A percentile compares a stretch with the other conserved stretches of the same genome.
These are phyloP conservation scores for Notarius quadriscutis DNA, from an alignment of 2,113 vertebrate species.

Conservation along the genomic window DNA sequence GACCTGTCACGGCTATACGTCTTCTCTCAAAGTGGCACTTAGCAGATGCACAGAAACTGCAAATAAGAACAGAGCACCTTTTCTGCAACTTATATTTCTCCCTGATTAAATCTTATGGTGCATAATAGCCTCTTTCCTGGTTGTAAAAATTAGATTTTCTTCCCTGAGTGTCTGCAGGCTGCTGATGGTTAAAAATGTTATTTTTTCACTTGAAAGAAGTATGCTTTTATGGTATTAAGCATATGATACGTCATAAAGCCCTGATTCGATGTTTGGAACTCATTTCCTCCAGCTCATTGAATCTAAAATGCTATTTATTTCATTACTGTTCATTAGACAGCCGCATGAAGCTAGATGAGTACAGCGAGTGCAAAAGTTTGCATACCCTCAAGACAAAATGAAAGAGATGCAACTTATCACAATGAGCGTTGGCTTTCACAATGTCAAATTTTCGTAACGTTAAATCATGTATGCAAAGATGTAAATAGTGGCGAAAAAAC, in stretches of 20 bases:
- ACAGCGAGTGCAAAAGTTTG: not conserved
- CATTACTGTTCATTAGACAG: not conserved
- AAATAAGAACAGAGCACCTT: not conserved
- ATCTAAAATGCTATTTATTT: conserved; percentile 22
- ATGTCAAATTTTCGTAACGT: too few species aligned
- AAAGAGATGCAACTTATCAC: not conserved
- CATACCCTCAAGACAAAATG: not conserved
- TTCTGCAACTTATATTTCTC: not conserved
- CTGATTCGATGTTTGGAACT: not conserved
- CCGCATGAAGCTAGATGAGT: not conserved
- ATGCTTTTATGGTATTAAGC: conserved; percentile 4
- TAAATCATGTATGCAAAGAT: not conserved
- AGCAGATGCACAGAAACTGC: not conserved
- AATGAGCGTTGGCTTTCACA: not conserved
- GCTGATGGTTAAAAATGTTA: not conserved
- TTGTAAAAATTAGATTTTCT: conserved; percentile 16
- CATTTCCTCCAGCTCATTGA: conserved; percentile 26
- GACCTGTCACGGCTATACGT: not conserved
- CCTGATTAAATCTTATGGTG: conserved; percentile 10
- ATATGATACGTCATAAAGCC: not conserved
- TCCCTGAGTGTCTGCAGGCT: not conserved
- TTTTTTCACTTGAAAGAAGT: conserved; percentile 17
- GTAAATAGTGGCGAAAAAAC: not conserved
- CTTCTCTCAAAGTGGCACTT: not conserved
- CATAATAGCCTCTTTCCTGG: conserved; percentile 31